Evolutionary conservation across 1,140 invertebrate species (phyloP), one percentile per base, ranked within the genome.

Genomic region (Drosophila littoralis): DNA sequence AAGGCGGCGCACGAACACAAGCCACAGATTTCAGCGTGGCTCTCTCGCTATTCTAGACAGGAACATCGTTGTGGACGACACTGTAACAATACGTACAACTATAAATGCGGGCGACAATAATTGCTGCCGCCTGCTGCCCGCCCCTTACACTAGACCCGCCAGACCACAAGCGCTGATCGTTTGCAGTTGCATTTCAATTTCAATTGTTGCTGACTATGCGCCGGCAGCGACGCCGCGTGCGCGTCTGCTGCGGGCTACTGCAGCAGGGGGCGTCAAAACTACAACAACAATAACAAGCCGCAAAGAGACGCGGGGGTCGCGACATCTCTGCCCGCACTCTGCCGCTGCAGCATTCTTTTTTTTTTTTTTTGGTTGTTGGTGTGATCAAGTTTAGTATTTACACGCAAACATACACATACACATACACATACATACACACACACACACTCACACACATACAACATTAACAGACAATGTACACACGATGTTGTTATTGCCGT

Each of bases 101-200:
- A 65, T 42, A 70, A 40, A 78, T 78, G 71, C 75, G 75, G 75
- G 66, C 74, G 61, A 55, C 59, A 64, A 64, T 60, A 40, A 50
- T 55, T 57, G 57, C 10, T 60, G 55, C 15, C 40, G 22, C 22
- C 22, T 28, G 22, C 22, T 28, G 22, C 22, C 22, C 22, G 22
- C 28, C 57, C 35, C 15, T 9, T 9, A 12, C 33, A 22, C 54
- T 9, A 15, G 17, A 43, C 45, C 2, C n/a, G n/a, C n/a, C n/a
- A n/a, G 45, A 8, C 32, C 40, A 13, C 42, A 42, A 17, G 15
- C 33, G 48, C 45, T 46, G 43, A 58, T 60, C 64, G 55, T 61
- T 75, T 60, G 35, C 73, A 65, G 73, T 65, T 75, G 59, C 67
- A 71, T 71, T 75, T 75, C 28, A 65, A 64, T 65, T 65, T 65